Evolutionary conservation across 1,140 invertebrate species (phyloP), one percentile per base, ranked within the genome.

Genomic region (Plutomurus gul): DNA sequence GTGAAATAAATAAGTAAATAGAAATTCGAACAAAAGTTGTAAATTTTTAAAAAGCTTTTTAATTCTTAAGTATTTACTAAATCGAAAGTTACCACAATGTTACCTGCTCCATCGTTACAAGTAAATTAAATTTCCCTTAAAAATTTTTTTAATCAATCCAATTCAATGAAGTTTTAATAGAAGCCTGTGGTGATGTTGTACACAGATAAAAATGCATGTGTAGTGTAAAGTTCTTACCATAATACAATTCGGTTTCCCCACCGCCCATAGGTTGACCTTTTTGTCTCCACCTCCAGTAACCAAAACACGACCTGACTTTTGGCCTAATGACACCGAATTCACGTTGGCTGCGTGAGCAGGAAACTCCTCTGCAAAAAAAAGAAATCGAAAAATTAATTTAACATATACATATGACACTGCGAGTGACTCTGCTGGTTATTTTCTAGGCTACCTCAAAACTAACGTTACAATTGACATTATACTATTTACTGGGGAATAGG

Each of bases 201-300:
- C 18, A 75, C 16, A 47, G 56, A 60, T n/a, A 33, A 75, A 49
- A 78, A 73, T 56, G 40, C 4, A 16, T 25, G 11, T 16, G 20
- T 47, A n/a, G 16, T 22, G n/a, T 71, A 70, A 40, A 22, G 43
- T 43, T 37, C 87, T 88, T 88, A 96, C 95, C 95, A 99, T 95
- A 85, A 99, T 95, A 88, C 96, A 98, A 85, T 94, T 95, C 84
- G 94, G 92, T 85, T 97, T 96, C 22, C 96, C 96, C 80, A 98
- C 93, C 3, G 96, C 96, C 96, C 96, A 99, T 81, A 99, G 87
- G 86, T 99, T 99, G 51, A 99, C 96, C 88, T 97, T 98, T 86
- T 96, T 95, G 88, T 99, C 97, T 87, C 97, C 95, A 81, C 97
- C 96, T 70, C 96, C 97, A 82, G 96, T 98, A 56, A 96, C 97